Base-by-base conservation (phyloP, 1,140 invertebrate genomes). In the Caligus rogercresseyi region DNA sequence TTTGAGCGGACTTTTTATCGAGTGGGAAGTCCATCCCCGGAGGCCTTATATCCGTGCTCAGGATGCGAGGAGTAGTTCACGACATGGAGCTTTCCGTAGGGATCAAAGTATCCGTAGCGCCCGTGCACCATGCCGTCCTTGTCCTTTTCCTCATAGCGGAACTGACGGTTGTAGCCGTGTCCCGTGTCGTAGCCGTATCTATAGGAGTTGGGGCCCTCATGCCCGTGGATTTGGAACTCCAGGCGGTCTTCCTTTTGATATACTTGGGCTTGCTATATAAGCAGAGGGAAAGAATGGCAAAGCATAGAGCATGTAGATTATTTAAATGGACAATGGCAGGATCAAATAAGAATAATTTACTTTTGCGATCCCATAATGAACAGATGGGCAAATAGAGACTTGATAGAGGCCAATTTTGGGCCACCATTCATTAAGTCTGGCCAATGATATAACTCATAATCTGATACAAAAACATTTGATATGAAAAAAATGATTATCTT, bases 101-200 rank as follows among this genome's bases (percentile, higher is more conserved):
- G 82, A 70, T 89, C 86, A 65, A 84, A 81, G 71, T 82, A 89
- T 31, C 86, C 87, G 69, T 88, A 91, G 65, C 85, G 83, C 2
- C 87, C 87, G 68, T 81, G 82, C 2, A 89, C 83, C 24, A 80
- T 74, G 13, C 87, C 87, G 59, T 85, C 77, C 23, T 78, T 80
- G 70, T 86, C 80, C 54, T 81, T 76, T 69, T 89, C 86, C 72
- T 89, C 87, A 68, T 81, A 83, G 64, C 86, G 78, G 71, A 86
- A 89, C 68, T 87, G 85, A 23, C 86, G 78, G 71, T 86, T 86
- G 69, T 84, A 79, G 54, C 85, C 85, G 73, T 82, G 81, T 65
- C 86, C 87, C 25, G 87, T 89, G 69, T 89, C 86, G 71, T 80
- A 89, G 65, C 87, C 87, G 73, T 87, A 89, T 71, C 86, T 82